These are phyloP conservation scores for Lepidiolamprologus cunningtoni DNA, from an alignment of 2,113 vertebrate species.

Conservation along the genomic window DNA sequence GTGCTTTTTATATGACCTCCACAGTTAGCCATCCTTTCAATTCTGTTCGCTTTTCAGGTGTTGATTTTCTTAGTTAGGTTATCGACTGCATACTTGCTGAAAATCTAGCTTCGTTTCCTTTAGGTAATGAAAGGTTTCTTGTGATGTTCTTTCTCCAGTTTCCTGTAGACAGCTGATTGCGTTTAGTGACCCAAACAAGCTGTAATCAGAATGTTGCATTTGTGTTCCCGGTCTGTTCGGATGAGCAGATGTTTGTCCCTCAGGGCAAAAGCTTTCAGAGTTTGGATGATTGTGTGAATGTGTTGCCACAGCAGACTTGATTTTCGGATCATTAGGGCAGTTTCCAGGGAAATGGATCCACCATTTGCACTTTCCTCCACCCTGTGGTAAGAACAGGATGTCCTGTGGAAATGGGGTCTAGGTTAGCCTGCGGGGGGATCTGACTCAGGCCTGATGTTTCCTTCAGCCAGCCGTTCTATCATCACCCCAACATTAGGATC, in stretches of 20 bases:
- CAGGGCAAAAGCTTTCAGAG: neutral
- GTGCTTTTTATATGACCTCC: neutral
- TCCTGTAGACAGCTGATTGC: neutral
- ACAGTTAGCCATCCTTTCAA: neutral
- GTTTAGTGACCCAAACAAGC: neutral
- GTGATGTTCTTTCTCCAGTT: neutral
- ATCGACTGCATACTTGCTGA: neutral
- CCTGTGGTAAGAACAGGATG: constrained; percentile 14
- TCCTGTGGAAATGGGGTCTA: neutral
- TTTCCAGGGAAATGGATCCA: neutral
- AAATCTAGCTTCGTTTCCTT: neutral
- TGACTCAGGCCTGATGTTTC: neutral
- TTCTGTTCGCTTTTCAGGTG: neutral
- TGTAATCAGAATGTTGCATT: neutral
- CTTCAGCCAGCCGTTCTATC: neutral
- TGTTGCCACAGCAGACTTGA: neutral
- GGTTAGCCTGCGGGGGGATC: constrained; percentile 1
- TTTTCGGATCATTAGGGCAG: neutral
- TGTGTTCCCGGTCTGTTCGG: neutral
- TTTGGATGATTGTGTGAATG: neutral
- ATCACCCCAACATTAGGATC: neutral
- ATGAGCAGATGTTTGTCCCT: neutral
- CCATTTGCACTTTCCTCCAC: constrained; percentile 2
- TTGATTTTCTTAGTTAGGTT: neutral
- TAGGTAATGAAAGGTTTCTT: neutral